phyloP scores from a whole-genome alignment of 2,113 vertebrate species.

The Carassius auratus region DNA sequence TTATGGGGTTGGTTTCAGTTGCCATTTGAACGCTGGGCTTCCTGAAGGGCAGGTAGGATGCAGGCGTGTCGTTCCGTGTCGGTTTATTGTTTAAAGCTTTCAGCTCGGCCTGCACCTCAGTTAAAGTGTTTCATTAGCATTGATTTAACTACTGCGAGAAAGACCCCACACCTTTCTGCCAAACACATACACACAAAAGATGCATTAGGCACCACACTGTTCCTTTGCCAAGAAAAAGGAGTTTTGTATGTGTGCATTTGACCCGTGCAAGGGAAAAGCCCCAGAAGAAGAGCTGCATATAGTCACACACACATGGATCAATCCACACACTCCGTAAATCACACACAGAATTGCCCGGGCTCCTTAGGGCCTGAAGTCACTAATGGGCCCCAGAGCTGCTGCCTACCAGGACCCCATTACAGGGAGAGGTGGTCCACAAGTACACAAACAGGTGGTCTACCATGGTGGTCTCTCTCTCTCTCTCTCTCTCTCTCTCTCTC shows the following conservation, averaged over 20 bases:
- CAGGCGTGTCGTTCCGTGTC: slow-evolving; percentile 1
- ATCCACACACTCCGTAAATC: slow-evolving; percentile 79
- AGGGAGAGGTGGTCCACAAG: slow-evolving; percentile 65
- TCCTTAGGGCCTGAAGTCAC: slow-evolving; percentile 57
- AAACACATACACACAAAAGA: slow-evolving; percentile 57
- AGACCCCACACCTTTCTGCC: slow-evolving; percentile 64
- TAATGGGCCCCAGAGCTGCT: slow-evolving; percentile 61
- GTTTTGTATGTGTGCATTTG: slow-evolving; percentile 27
- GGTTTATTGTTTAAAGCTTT: slow-evolving; percentile 58
- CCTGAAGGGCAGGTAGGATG: slow-evolving; percentile 1
- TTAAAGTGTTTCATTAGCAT: slow-evolving; percentile 78
- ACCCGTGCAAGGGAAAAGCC: slow-evolving; percentile 41
- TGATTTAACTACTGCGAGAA: slow-evolving; percentile 64
- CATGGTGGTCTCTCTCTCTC: slow-evolving; percentile 69
- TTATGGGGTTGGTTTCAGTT: background rate
- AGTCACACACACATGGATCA: slow-evolving; percentile 66
- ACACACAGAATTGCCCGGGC: slow-evolving; percentile 58
- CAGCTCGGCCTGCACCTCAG: slow-evolving; percentile 56
- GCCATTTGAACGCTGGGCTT: background rate
- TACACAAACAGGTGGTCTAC: slow-evolving; percentile 78
- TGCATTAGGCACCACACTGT: slow-evolving; percentile 59
- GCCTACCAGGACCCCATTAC: slow-evolving; percentile 61
- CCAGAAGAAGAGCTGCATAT: slow-evolving; percentile 43
- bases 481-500: no score
- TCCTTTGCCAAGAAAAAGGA: slow-evolving; percentile 60